These are phyloP conservation scores for Oenanthe melanoleuca DNA, from an alignment of 2,113 vertebrate species.

Conservation along the genomic window DNA sequence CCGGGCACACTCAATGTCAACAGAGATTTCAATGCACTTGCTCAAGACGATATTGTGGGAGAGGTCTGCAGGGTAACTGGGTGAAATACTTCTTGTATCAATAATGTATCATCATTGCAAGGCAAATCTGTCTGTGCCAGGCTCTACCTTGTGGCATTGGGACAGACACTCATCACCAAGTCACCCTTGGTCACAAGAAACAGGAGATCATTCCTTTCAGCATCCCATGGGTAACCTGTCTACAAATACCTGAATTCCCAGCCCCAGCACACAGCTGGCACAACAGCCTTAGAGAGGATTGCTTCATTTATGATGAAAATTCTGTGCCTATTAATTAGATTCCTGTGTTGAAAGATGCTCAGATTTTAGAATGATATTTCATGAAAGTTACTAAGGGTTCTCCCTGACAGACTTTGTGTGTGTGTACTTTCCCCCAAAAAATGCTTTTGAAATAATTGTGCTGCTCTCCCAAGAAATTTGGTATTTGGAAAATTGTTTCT, in stretches of 20 bases:
- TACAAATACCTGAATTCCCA: not conserved
- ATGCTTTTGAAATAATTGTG: not conserved
- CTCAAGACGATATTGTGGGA: slow-evolving; percentile 48
- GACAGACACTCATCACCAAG: not conserved
- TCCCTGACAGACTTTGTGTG: not conserved
- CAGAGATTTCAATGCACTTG: slow-evolving; percentile 57
- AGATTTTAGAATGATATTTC: not conserved
- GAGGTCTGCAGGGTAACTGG: slow-evolving; percentile 15
- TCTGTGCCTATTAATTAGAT: not conserved
- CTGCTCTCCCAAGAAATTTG: not conserved
- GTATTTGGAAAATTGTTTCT: not conserved
- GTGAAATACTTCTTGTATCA: slow-evolving; percentile 46
- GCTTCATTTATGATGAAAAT: not conserved
- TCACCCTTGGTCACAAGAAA: not conserved
- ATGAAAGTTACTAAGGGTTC: not conserved
- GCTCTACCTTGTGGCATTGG: not conserved
- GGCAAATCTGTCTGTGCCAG: not conserved
- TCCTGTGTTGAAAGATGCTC: not conserved
- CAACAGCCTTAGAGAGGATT: not conserved
- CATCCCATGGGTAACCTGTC: not conserved
- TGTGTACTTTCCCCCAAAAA: too few relatives aligned
- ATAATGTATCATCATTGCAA: not conserved
- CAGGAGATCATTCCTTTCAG: not conserved
- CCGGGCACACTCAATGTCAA: slow-evolving; percentile 22
- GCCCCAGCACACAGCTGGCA: not conserved